Conservation (phyloP, 2,888 invertebrate genomes). For the Drosophila parthenogenetica region DNA sequence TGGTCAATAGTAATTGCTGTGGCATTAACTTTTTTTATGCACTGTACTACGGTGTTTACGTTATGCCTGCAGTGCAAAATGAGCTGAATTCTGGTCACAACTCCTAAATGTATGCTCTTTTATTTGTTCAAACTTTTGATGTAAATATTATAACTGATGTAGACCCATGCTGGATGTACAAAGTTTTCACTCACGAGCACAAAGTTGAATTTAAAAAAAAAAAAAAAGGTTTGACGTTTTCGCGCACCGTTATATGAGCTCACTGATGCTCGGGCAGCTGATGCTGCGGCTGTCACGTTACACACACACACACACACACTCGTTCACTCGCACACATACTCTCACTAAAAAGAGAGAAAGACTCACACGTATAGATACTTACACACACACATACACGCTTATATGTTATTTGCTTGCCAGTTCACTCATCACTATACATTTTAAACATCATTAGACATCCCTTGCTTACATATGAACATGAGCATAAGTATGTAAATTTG, state of each 20-base stretch:
- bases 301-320: slow-evolving; percentile 30
- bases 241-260: slow-evolving; percentile 60
- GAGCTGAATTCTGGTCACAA: background rate
- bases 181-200: slow-evolving; percentile 29
- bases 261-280: slow-evolving; percentile 61
- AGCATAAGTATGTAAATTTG: background rate
- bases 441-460: slow-evolving; percentile 35
- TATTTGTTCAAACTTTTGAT: background rate
- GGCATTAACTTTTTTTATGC: too few species aligned
- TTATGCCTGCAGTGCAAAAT: slow-evolving; percentile 7
- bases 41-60: slow-evolving; percentile 6
- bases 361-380: slow-evolving; percentile 14
- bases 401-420: slow-evolving; percentile 33
- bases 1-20: too few species aligned
- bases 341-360: background rate
- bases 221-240: slow-evolving; percentile 49
- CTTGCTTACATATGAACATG: slow-evolving; percentile 26
- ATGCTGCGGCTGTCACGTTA: slow-evolving; percentile 62
- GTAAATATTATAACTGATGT: slow-evolving; percentile 3
- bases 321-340: slow-evolving; percentile 12
- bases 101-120: slow-evolving; percentile 26
- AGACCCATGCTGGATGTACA: slow-evolving; percentile 11
- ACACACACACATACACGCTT: slow-evolving; percentile 10
- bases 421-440: slow-evolving; percentile 37
- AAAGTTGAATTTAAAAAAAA: slow-evolving; percentile 25